These are phyloP conservation scores for Oscheius sp. DNA, from an alignment of 2,888 invertebrate species.

Conservation along the genomic window DNA sequence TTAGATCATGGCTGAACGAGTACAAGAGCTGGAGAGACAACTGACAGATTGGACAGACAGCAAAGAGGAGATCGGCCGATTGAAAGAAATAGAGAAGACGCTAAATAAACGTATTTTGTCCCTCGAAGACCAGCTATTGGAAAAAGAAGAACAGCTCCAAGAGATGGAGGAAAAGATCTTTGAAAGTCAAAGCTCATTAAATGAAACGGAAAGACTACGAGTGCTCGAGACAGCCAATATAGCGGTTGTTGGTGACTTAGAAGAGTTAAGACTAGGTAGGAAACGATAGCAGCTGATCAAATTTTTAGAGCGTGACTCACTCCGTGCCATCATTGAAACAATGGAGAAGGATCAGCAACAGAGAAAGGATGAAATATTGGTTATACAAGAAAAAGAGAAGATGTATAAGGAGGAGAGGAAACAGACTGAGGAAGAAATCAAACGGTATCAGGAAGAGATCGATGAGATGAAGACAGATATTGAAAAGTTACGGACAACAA, in stretches of 20 bases:
- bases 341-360: not conserved
- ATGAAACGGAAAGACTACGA: not conserved
- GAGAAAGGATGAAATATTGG: too few relatives aligned
- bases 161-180: constrained; percentile 37
- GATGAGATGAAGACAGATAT: constrained; percentile 21
- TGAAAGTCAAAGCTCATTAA: not conserved
- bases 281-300: not conserved
- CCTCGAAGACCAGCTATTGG: constrained; percentile 42
- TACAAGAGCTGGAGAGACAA: constrained; percentile 21
- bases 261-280: constrained; percentile 12
- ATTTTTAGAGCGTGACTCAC: constrained; percentile 13
- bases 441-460: constrained; percentile 10
- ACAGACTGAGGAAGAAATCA: constrained; percentile 7
- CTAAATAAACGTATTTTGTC: constrained; percentile 40
- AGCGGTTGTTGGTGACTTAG: constrained; percentile 5
- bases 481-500: not conserved
- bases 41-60: constrained; percentile 16
- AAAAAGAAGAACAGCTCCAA: constrained; percentile 40
- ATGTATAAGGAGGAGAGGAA: not conserved
- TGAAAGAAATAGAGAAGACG: constrained; percentile 38
- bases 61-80: constrained; percentile 19
- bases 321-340: constrained; percentile 3
- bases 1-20: constrained; percentile 9
- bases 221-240: not conserved
- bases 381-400: constrained; percentile 7